Conservation (phyloP, 1,140 invertebrate species). For the Dendroctonus ponderosae region DNA sequence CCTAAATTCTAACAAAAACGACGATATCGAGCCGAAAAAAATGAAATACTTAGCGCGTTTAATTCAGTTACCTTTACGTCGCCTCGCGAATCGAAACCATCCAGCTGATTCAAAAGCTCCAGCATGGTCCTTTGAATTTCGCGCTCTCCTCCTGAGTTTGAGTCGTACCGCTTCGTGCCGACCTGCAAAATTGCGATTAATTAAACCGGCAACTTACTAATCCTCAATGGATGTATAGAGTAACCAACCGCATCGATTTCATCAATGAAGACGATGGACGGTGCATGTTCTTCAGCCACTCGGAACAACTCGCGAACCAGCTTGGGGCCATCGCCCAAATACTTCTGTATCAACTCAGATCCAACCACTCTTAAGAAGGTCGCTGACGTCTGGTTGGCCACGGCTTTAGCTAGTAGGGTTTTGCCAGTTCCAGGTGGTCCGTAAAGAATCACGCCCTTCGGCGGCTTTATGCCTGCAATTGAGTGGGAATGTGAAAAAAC, state of each 20-base stretch:
- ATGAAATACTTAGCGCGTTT: too few relatives aligned
- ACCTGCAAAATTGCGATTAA: slow-evolving; percentile 8
- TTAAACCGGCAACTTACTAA: not conserved
- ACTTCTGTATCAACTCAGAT: slow-evolving; percentile 99
- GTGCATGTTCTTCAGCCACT: slow-evolving; percentile 98
- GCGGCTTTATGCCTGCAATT: slow-evolving; percentile 79
- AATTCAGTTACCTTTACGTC: slow-evolving; percentile 77
- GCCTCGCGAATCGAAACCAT: slow-evolving; percentile 96
- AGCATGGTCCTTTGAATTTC: slow-evolving; percentile 99
- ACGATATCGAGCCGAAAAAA: too few relatives aligned
- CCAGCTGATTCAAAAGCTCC: slow-evolving; percentile 97
- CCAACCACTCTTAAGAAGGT: slow-evolving; percentile 98
- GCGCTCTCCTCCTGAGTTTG: slow-evolving; percentile 98
- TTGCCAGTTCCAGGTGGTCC: slow-evolving; percentile 98
- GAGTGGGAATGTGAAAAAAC: slow-evolving; percentile 4
- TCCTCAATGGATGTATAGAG: not conserved
- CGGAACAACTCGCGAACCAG: slow-evolving; percentile 95
- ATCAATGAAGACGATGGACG: slow-evolving; percentile 99
- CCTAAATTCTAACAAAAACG: too few relatives aligned
- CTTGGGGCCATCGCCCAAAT: slow-evolving; percentile 98
- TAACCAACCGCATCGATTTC: slow-evolving; percentile 94
- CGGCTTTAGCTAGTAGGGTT: slow-evolving; percentile 97
- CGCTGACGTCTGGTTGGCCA: slow-evolving; percentile 99
- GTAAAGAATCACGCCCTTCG: slow-evolving; percentile 99
- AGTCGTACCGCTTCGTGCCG: slow-evolving; percentile 98